Evolutionary conservation across 30 jellyfish, hydroid and myxozoan genomes (phyloP).

Genomic region (Phacellophora camtschatica): DNA sequence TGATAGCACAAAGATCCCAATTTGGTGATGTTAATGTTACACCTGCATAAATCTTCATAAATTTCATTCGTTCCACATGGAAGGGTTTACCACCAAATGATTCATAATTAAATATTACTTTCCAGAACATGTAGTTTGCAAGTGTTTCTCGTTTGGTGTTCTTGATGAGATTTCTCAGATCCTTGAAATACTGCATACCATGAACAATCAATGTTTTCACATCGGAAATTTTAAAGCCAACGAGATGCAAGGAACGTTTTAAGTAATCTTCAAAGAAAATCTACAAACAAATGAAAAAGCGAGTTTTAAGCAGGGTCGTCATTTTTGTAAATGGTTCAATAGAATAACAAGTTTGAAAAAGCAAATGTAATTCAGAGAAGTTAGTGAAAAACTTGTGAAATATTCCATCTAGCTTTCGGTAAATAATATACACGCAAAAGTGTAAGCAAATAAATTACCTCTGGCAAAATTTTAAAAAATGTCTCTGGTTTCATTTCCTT

Average conservation of each 20-base stretch:
- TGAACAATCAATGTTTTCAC: background rate
- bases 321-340: background rate
- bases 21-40: background rate
- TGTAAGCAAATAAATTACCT: too few relatives aligned
- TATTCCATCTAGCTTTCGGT: too few relatives aligned
- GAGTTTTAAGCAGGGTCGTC: background rate
- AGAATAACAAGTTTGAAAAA: too few relatives aligned
- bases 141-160: conserved; percentile 26
- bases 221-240: background rate
- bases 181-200: conserved; percentile 35
- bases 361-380: too few relatives aligned
- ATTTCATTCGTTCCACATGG: background rate
- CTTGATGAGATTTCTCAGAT: background rate
- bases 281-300: conserved; percentile 1
- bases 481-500: background rate
- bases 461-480: conserved; percentile 5
- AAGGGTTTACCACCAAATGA: conserved; percentile 21
- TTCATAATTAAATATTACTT: background rate
- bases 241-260: background rate
- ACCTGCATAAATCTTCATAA: conserved; percentile 16
- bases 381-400: too few relatives aligned
- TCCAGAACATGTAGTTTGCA: conserved; percentile 56
- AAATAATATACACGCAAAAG: too few relatives aligned
- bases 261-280: conserved; percentile 10
- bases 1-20: conserved; percentile 18